These are phyloP conservation scores for Ondatra zibethicus DNA, from an alignment of 2,113 vertebrate species.

Conservation along the genomic window DNA sequence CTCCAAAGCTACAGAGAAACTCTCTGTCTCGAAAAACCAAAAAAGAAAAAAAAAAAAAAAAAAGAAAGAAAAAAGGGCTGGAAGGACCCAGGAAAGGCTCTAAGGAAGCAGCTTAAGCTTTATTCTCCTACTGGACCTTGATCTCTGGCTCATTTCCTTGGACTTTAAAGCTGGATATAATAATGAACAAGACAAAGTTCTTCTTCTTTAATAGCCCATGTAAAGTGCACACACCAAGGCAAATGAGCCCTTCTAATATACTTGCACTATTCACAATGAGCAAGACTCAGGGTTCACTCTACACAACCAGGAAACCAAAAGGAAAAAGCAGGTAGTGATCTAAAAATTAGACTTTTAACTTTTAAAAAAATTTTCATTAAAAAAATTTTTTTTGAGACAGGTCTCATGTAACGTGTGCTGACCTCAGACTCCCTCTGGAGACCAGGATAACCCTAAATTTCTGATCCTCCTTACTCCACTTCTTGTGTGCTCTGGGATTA, in stretches of 20 bases:
- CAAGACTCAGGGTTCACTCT: conserved; percentile 49
- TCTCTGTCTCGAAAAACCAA: too few relatives aligned
- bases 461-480: neutral
- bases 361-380: neutral
- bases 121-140: conserved; percentile 39
- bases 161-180: neutral
- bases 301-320: conserved; percentile 50
- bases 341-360: conserved; percentile 42
- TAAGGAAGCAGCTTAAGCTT: conserved; percentile 38
- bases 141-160: conserved; percentile 34
- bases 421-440: neutral
- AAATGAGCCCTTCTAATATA: conserved; percentile 23
- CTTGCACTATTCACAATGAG: conserved; percentile 1
- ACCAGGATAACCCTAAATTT: neutral
- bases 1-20: too few relatives aligned
- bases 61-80: too few relatives aligned
- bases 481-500: neutral
- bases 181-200: conserved; percentile 14
- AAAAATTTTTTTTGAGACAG: neutral
- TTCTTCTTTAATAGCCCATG: neutral
- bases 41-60: too few relatives aligned
- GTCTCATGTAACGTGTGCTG: neutral
- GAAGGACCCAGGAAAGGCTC: neutral
- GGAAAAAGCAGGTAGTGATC: neutral
- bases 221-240: conserved; percentile 4